A percentile compares a stretch with the other conserved stretches of the same genome.
These are phyloP conservation scores for Chionodraco myersi DNA, from an alignment of 2,113 vertebrate species.

Conservation along the genomic window DNA sequence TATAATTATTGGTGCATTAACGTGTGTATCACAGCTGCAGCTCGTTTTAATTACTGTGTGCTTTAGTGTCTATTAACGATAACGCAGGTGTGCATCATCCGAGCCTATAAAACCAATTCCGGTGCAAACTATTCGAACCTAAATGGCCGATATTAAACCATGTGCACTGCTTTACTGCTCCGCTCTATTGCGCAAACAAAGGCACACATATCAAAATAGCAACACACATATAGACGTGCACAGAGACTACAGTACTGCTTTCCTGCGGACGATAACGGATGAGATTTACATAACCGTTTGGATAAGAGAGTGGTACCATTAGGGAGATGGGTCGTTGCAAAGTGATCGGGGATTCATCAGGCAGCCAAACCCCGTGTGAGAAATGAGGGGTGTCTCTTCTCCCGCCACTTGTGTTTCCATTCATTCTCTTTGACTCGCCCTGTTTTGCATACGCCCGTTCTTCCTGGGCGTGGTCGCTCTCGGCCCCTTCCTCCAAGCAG, in stretches of 20 bases:
- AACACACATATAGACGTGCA: not conserved
- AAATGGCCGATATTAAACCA: conserved; percentile 56
- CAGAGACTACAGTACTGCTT: conserved; percentile 22
- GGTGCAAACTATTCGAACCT: conserved; percentile 57
- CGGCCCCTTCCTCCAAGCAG: conserved; percentile 43
- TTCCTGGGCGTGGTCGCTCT: conserved; percentile 59
- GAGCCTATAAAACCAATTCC: conserved; percentile 53
- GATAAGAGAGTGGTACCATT: conserved; percentile 64
- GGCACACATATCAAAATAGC: not conserved
- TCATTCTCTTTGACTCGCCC: conserved; percentile 27
- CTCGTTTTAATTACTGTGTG: not conserved
- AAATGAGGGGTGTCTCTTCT: conserved; percentile 55
- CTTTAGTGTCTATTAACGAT: conserved; percentile 34
- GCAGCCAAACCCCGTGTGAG: conserved; percentile 45
- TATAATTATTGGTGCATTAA: too few species aligned
- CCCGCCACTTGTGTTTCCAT: conserved; percentile 15
- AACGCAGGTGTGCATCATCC: conserved; percentile 51
- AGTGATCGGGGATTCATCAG: conserved; percentile 62
- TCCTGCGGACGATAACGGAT: conserved; percentile 50
- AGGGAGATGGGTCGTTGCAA: conserved; percentile 63
- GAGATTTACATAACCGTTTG: conserved; percentile 72
- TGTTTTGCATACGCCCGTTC: conserved; percentile 34
- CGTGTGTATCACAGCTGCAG: too few species aligned
- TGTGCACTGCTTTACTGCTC: conserved; percentile 59
- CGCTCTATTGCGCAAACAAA: conserved; percentile 52